phyloP scores from a whole-genome alignment of 2,113 vertebrate species.

The Oncorhynchus keta region DNA sequence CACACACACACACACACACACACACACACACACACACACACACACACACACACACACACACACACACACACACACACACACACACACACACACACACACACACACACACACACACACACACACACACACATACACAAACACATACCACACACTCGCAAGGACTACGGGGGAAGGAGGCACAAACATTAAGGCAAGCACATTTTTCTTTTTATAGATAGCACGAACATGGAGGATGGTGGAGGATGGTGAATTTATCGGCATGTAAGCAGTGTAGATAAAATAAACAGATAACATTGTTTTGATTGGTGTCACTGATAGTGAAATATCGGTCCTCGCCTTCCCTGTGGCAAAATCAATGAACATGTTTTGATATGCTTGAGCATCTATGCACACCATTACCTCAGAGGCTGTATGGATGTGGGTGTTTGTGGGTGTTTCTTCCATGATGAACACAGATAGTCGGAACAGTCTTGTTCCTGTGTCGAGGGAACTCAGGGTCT shows the following conservation, averaged over 20 bases:
- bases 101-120: not conserved
- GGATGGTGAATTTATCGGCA: not conserved
- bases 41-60: not conserved
- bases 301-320: constrained; percentile 1
- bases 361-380: constrained; percentile 6
- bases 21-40: not conserved
- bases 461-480: too few relatives aligned
- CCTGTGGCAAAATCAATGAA: constrained; percentile 13
- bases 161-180: not conserved
- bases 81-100: not conserved
- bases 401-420: not conserved
- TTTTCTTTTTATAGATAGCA: constrained; percentile 15
- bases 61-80: not conserved
- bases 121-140: not conserved
- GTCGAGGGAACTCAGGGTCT: too few relatives aligned
- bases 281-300: not conserved
- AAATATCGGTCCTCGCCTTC: constrained; percentile 1
- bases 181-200: not conserved
- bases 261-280: not conserved
- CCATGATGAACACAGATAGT: too few relatives aligned
- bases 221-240: not conserved
- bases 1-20: constrained; percentile 5
- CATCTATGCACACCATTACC: not conserved
- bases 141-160: not conserved
- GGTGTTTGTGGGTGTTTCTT: not conserved